Base-by-base conservation (phyloP, 2,888 invertebrate species). In the Thyatira batis region DNA sequence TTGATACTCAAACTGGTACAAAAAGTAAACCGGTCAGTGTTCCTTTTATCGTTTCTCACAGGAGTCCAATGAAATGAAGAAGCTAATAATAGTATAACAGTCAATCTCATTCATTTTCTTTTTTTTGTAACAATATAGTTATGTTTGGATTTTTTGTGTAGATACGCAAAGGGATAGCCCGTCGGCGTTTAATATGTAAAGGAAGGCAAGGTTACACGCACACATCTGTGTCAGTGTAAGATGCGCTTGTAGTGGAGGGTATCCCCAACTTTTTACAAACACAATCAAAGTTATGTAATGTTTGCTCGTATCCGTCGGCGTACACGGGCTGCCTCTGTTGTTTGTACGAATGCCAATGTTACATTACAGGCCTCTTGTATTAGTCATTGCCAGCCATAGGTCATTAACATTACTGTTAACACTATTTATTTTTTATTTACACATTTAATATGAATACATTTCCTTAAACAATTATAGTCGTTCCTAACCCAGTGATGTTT, bases 261-360 rank as follows among this genome's bases (percentile, higher is more conserved):
- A 88, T 92, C 89, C 91, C 92, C 92, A 89, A 90, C 87, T 91
- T 92, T 92, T 92, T 92, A 92, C 90, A 86, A 90, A 92, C 92
- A 91, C 91, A 92, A 91, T 91, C 91, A 91, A 89, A 91, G 89
- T 92, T 92, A 91, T 92, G 91, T 91, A 91, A 91, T 89, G 89
- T 89, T 89, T 89, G 87, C 83, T 84, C 82, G 89, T 85, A 88
- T 86, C 87, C 88, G 89, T 82, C 85, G 83, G 77, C 84, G 80
- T 81, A 78, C 80, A 78, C 78, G 66, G 73, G 71, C 78, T 77
- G 83, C 86, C 78, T 80, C 88, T 82, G 85, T 85, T 87, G 84
- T 87, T 87, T 87, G 85, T 86, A 84, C 78, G 85, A 87, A 86
- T 89, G 85, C 87, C 89, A 88, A 89, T 89, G 87, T 86, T 87